Conservation (phyloP, 2,888 invertebrate genomes). For the Conomelus anceps region DNA sequence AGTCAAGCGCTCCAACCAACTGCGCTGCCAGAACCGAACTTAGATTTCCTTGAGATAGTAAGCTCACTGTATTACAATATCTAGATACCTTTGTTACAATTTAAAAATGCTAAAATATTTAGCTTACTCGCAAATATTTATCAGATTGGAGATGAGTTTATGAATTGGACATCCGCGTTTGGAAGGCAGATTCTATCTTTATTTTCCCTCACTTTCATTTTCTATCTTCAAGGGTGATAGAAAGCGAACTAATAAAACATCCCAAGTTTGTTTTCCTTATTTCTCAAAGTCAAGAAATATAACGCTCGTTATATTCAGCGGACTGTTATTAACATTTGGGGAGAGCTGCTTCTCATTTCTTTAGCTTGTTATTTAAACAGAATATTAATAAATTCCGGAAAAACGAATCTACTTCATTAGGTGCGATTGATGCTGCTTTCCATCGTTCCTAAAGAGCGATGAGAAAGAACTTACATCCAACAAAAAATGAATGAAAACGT, state of each 20-base stretch:
- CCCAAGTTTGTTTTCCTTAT: not conserved
- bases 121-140: not conserved
- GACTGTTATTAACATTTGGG: not conserved
- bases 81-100: too few relatives aligned
- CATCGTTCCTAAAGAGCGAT: not conserved
- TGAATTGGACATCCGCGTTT: not conserved
- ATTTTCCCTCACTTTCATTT: too few relatives aligned
- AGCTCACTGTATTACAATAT: too few relatives aligned
- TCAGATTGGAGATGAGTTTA: not conserved
- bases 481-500: too few relatives aligned
- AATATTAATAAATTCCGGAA: not conserved
- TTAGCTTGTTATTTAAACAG: not conserved
- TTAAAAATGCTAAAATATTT: too few relatives aligned
- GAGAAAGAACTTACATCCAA: too few relatives aligned
- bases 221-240: not conserved
- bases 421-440: not conserved
- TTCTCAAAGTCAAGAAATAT: not conserved
- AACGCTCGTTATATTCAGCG: not conserved
- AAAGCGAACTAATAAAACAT: not conserved
- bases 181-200: not conserved
- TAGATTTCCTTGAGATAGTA: too few relatives aligned
- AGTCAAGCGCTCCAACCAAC: too few relatives aligned
- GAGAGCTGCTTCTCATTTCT: not conserved
- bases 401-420: not conserved
- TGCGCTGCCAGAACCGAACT: too few relatives aligned